A percentile compares a stretch with the other conserved stretches of the same genome.
Conservation (phyloP, 2,797 vertebrate genomes). For the Apogon hyalosoma region DNA sequence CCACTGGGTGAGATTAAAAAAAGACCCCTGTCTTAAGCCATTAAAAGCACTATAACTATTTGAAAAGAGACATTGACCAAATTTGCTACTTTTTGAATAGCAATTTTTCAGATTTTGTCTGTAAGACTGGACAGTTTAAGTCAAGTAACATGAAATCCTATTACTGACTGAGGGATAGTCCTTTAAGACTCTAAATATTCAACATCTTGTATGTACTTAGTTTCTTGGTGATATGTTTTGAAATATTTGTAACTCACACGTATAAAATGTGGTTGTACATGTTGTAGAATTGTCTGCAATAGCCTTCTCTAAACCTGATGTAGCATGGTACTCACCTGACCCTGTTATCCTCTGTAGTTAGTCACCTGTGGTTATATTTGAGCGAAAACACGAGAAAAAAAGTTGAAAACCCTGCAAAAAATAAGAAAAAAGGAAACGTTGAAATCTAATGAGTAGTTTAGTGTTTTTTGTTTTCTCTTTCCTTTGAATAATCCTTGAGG, state of each 20-base stretch:
- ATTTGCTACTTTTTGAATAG: constrained; percentile 90
- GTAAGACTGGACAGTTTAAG: constrained; percentile 89
- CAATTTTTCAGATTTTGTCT: constrained; percentile 89
- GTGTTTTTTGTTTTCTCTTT: constrained; percentile 62
- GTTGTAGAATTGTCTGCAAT: constrained; percentile 93
- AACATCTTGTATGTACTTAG: constrained; percentile 89
- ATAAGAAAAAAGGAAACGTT: constrained; percentile 74
- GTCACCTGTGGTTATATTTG: constrained; percentile 81
- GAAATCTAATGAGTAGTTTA: constrained; percentile 72
- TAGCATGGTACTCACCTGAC: constrained; percentile 88
- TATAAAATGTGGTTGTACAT: constrained; percentile 90
- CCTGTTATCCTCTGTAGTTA: constrained; percentile 82
- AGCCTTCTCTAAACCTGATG: constrained; percentile 90
- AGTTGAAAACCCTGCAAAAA: constrained; percentile 80
- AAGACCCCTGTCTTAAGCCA: constrained; percentile 97
- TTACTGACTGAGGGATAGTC: constrained; percentile 91
- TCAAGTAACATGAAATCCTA: constrained; percentile 83
- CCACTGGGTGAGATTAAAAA: constrained; percentile 99
- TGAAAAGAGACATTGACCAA: constrained; percentile 92
- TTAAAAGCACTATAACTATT: constrained; percentile 94
- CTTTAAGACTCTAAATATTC: constrained; percentile 97
- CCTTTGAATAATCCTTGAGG: constrained; percentile 72
- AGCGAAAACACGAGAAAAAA: constrained; percentile 82
- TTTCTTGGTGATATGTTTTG: constrained; percentile 91
- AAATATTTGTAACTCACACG: constrained; percentile 87